Evolutionary conservation across 1,140 invertebrate species (phyloP).

Genomic region (Idris sp.): DNA sequence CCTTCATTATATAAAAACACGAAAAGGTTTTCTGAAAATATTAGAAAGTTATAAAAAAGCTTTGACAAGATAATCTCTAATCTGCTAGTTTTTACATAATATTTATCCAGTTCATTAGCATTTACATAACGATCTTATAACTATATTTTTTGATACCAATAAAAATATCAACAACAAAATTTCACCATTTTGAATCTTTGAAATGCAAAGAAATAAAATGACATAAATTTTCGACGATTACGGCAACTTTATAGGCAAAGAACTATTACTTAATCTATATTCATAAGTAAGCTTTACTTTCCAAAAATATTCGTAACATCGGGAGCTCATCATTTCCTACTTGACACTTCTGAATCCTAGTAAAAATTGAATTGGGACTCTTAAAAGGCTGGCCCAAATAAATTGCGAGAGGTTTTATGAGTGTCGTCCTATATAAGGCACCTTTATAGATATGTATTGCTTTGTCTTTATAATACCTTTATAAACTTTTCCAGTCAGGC

Average conservation of each 20-base stretch:
- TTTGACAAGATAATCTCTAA: slow-evolving; percentile 23
- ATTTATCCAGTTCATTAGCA: slow-evolving; percentile 23
- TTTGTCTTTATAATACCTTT: too few species aligned
- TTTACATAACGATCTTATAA: slow-evolving; percentile 40
- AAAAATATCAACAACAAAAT: slow-evolving; percentile 38
- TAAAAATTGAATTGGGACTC: too few species aligned
- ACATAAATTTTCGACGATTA: slow-evolving; percentile 51
- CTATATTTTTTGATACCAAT: slow-evolving; percentile 26
- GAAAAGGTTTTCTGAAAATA: too few species aligned
- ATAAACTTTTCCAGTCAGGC: too few species aligned
- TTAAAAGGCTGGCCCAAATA: too few species aligned
- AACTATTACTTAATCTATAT: slow-evolving; percentile 49
- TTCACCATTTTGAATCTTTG: slow-evolving; percentile 37
- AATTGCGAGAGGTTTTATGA: too few species aligned
- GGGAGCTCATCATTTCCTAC: slow-evolving; percentile 12
- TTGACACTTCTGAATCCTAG: too few species aligned
- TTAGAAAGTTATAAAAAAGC: too few species aligned
- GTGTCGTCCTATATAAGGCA: too few species aligned
- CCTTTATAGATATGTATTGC: too few species aligned
- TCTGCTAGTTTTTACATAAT: slow-evolving; percentile 12
- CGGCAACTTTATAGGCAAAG: slow-evolving; percentile 23
- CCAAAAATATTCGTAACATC: slow-evolving; percentile 21
- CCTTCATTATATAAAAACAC: too few species aligned
- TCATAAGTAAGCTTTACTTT: slow-evolving; percentile 48
- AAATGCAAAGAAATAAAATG: slow-evolving; percentile 32